phyloP scores from a whole-genome alignment of 2,888 invertebrate genomes.

The Thalpophila matura region DNA sequence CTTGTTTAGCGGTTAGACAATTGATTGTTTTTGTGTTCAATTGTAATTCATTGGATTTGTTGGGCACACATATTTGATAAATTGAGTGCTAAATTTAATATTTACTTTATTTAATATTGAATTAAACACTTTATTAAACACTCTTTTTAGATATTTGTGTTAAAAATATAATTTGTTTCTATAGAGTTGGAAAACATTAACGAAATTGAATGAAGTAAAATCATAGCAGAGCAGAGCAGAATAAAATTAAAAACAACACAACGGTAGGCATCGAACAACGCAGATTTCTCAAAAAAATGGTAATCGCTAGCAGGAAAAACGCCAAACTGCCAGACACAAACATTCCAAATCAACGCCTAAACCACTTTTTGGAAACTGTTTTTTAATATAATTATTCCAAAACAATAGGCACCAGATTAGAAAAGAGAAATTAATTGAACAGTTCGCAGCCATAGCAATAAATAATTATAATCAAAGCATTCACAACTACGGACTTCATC shows the following conservation, averaged over 20 bases:
- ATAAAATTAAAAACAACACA: not conserved
- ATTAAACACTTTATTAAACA: not conserved
- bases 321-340: too few relatives aligned
- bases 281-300: too few relatives aligned
- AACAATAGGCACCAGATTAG: constrained; percentile 20
- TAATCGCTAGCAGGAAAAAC: too few relatives aligned
- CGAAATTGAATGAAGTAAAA: too few relatives aligned
- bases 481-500: constrained; percentile 32
- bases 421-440: constrained; percentile 30
- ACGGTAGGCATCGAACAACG: too few relatives aligned
- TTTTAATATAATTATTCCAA: constrained; percentile 21
- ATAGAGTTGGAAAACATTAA: too few relatives aligned
- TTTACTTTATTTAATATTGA: not conserved
- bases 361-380: too few relatives aligned
- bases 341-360: too few relatives aligned
- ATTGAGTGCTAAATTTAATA: not conserved
- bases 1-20: constrained; percentile 38
- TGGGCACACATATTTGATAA: not conserved
- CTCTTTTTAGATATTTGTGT: too few relatives aligned
- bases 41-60: constrained; percentile 25
- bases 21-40: constrained; percentile 34
- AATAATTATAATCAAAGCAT: constrained; percentile 36
- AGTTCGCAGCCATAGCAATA: constrained; percentile 26
- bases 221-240: too few relatives aligned
- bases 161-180: too few relatives aligned